phyloP scores from a whole-genome alignment of 2,888 invertebrate species.

The Leptinotarsa peninsularis region DNA sequence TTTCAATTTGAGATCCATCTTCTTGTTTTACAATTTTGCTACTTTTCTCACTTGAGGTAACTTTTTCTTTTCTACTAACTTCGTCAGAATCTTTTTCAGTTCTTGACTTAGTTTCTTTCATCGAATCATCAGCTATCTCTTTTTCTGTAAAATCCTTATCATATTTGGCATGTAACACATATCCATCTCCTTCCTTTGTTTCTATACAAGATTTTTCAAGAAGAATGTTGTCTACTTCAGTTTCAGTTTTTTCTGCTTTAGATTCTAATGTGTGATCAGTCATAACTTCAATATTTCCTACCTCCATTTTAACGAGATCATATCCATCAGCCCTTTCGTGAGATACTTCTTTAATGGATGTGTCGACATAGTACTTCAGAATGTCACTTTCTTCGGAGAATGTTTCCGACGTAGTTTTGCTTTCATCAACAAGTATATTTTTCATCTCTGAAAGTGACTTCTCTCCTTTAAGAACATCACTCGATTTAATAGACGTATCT shows the following conservation, averaged over 20 bases:
- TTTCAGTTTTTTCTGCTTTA: slow-evolving; percentile 32
- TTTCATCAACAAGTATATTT: slow-evolving; percentile 57
- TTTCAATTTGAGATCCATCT: slow-evolving; percentile 52
- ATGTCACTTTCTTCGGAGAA: slow-evolving; percentile 49
- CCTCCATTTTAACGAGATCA: slow-evolving; percentile 30
- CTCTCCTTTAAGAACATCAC: slow-evolving; percentile 56
- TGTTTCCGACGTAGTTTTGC: slow-evolving; percentile 56
- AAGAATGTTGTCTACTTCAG: slow-evolving; percentile 33
- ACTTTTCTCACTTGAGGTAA: slow-evolving; percentile 46
- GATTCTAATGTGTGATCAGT: slow-evolving; percentile 33
- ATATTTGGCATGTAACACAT: slow-evolving; percentile 40
- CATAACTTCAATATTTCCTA: slow-evolving; percentile 33
- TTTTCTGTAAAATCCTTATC: slow-evolving; percentile 36
- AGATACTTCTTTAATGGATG: slow-evolving; percentile 41
- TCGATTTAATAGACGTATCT: slow-evolving; percentile 53
- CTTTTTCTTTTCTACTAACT: slow-evolving; percentile 43
- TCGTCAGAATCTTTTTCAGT: slow-evolving; percentile 52
- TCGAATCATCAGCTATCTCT: slow-evolving; percentile 41
- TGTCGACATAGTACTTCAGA: slow-evolving; percentile 51
- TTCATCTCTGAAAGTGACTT: slow-evolving; percentile 53
- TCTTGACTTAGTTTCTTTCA: slow-evolving; percentile 50
- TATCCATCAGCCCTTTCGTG: slow-evolving; percentile 31
- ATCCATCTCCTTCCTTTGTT: slow-evolving; percentile 31
- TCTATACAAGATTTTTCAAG: slow-evolving; percentile 28
- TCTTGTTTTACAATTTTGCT: slow-evolving; percentile 54